These are phyloP conservation scores for Athalia rosae DNA, from an alignment of 2,888 invertebrate species.

Conservation along the genomic window DNA sequence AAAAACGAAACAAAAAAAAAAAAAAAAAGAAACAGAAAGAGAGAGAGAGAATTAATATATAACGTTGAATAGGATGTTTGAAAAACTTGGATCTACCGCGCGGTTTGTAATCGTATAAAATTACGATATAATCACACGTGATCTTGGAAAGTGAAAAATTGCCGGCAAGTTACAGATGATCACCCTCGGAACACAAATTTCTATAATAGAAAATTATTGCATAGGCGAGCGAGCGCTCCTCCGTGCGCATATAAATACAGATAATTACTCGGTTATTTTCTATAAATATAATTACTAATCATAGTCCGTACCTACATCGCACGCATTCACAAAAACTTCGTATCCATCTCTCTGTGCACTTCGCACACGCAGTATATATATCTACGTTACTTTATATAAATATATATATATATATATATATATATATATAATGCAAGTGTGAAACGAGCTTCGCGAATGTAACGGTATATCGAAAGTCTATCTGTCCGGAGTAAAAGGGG, in stretches of 20 bases:
- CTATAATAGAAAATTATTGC: too few species aligned
- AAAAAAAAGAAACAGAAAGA: neutral
- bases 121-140: neutral
- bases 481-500: slow-evolving; percentile 14
- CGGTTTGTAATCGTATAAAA: too few species aligned
- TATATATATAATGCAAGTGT: neutral
- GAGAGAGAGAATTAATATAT: too few species aligned
- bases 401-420: neutral
- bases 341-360: neutral
- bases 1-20: neutral
- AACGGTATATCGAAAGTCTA: slow-evolving; percentile 42
- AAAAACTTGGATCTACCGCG: too few species aligned
- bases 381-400: too few species aligned
- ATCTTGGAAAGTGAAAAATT: neutral
- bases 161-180: neutral
- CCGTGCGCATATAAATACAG: too few species aligned
- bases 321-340: neutral
- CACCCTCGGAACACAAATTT: too few species aligned
- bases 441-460: neutral
- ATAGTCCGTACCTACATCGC: neutral
- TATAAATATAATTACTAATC: too few species aligned
- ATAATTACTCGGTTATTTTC: too few species aligned
- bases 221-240: too few species aligned
- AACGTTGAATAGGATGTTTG: too few species aligned
- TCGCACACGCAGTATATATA: too few species aligned